Percentiles rank a stretch among this genome's conserved stretches.
phyloP scores from a whole-genome alignment of 2,888 invertebrate genomes.

The Margaritifera margaritifera region DNA sequence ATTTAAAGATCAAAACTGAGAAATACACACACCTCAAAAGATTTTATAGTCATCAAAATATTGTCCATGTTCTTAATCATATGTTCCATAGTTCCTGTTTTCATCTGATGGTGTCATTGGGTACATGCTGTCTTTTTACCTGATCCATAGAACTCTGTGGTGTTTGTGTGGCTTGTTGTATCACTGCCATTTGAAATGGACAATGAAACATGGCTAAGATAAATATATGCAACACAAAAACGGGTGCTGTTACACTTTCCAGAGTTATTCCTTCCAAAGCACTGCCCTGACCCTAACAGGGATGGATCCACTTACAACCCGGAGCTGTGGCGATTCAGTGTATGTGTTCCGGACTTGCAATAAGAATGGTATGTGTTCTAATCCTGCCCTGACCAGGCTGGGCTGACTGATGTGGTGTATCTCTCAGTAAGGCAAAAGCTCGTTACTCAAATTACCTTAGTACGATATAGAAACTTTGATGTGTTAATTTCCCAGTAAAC shows the following conservation, averaged over 20 bases:
- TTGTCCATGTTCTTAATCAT: slow-evolving; percentile 69
- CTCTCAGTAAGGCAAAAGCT: no score
- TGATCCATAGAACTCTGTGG: slow-evolving; percentile 90
- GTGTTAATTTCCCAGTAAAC: no score
- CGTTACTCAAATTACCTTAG: no score
- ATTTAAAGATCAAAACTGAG: neutral
- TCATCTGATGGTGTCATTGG: slow-evolving; percentile 66
- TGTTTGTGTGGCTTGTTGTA: slow-evolving; percentile 87
- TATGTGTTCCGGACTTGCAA: no score
- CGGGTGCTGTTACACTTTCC: neutral
- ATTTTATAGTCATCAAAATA: slow-evolving; percentile 65
- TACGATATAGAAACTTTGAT: no score
- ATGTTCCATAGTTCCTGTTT: slow-evolving; percentile 68
- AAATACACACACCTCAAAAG: slow-evolving; percentile 55
- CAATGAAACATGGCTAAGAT: neutral
- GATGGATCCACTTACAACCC: no score
- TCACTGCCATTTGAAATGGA: slow-evolving; percentile 68
- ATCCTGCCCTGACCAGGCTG: no score
- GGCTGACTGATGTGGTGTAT: no score
- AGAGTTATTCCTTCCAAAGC: neutral
- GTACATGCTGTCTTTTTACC: slow-evolving; percentile 57
- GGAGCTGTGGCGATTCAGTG: no score
- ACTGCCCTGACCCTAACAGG: no score
- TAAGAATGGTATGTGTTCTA: no score
- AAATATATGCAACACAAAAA: neutral